phyloP scores from a whole-genome alignment of 2,888 invertebrate species.

The Zygothrica quintamaculata region DNA sequence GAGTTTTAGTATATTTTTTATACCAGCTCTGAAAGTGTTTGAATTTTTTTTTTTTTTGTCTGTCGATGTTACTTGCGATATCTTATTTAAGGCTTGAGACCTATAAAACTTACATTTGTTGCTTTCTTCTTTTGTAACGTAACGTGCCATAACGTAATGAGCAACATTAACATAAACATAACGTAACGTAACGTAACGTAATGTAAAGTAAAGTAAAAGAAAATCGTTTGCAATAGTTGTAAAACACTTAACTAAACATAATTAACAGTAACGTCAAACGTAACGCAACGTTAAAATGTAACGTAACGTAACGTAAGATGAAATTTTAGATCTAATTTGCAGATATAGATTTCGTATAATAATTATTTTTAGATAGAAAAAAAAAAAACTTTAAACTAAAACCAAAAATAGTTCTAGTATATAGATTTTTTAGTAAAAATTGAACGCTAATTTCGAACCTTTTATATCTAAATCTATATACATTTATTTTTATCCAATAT shows the following conservation, averaged over 20 bases:
- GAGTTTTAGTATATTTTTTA: constrained; percentile 30
- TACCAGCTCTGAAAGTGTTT: constrained; percentile 4
- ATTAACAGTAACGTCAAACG: too few relatives aligned
- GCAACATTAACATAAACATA: too few relatives aligned
- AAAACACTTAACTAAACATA: too few relatives aligned
- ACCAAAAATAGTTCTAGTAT: constrained; percentile 3
- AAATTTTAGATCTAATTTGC: too few relatives aligned
- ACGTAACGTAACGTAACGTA: constrained; percentile 11
- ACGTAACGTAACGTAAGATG: constrained; percentile 32
- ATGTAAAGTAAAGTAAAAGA: constrained; percentile 17
- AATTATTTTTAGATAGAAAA: constrained; percentile 29
- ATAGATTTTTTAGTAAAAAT: constrained; percentile 24
- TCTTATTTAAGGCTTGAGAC: constrained; percentile 25
- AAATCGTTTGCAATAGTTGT: background rate
- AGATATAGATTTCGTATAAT: too few relatives aligned
- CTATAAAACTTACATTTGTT: constrained; percentile 44
- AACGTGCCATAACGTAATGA: background rate
- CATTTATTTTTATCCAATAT: too few relatives aligned
- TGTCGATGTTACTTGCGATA: constrained; percentile 9
- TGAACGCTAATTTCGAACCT: constrained; percentile 19
- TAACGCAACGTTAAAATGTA: constrained; percentile 10
- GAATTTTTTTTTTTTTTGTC: background rate
- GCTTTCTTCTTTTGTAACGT: constrained; percentile 19
- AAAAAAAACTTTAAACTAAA: too few relatives aligned
- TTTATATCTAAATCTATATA: too few relatives aligned